A percentile compares a stretch with the other conserved stretches of the same genome.
These are phyloP conservation scores for Psilanteris sp. DNA, from an alignment of 1,140 invertebrate genomes.

Conservation along the genomic window DNA sequence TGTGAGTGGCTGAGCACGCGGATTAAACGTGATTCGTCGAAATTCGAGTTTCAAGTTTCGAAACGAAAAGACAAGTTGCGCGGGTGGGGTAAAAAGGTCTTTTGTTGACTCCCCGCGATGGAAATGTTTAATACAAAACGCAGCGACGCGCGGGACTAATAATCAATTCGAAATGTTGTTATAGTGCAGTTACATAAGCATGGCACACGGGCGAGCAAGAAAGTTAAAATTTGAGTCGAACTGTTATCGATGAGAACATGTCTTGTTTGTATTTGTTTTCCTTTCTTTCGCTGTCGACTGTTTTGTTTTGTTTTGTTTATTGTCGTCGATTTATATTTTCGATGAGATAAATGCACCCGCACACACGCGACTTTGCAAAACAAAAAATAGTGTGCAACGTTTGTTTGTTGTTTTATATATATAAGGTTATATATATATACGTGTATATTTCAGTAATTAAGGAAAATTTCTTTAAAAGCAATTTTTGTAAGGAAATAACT, in stretches of 20 bases:
- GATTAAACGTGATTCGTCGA: slow-evolving; percentile 47
- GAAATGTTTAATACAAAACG: slow-evolving; percentile 43
- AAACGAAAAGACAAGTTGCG: slow-evolving; percentile 2
- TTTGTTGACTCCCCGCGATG: slow-evolving; percentile 32
- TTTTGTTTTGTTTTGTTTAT: too few species aligned
- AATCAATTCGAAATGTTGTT: slow-evolving; percentile 27
- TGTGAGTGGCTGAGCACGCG: too few species aligned
- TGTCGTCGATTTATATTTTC: too few species aligned
- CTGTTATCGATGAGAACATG: slow-evolving; percentile 5
- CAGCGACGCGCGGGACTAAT: slow-evolving; percentile 4
- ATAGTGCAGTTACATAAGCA: slow-evolving; percentile 35
- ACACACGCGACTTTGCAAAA: too few species aligned
- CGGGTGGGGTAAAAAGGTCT: slow-evolving; percentile 6
- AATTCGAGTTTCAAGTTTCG: slow-evolving; percentile 42
- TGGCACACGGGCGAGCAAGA: slow-evolving; percentile 12
- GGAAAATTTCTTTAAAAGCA: too few species aligned
- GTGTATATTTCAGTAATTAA: too few species aligned
- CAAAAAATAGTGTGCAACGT: too few species aligned
- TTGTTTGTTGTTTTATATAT: too few species aligned
- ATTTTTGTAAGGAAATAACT: too few species aligned
- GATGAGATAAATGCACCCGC: too few species aligned
- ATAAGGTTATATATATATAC: too few species aligned
- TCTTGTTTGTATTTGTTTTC: slow-evolving; percentile 2
- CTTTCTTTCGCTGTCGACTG: too few species aligned
- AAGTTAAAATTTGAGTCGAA: slow-evolving; percentile 31